These are phyloP conservation scores for Donacobius atricapilla DNA, from an alignment of 2,113 vertebrate genomes.

Conservation along the genomic window DNA sequence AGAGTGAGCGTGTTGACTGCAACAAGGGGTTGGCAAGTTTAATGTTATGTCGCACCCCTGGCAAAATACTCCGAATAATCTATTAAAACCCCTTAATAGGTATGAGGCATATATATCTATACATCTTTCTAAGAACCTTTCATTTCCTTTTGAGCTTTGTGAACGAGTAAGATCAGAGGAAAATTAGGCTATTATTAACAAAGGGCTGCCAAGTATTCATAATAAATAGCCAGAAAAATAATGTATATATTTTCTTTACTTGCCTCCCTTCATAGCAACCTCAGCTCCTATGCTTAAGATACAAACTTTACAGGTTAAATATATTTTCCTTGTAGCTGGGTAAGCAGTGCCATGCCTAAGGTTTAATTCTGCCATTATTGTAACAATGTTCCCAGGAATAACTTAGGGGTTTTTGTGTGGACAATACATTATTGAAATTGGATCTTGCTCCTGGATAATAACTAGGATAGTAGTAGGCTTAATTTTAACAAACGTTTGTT, in stretches of 20 bases:
- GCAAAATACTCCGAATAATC: background rate
- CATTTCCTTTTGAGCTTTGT: background rate
- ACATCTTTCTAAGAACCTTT: background rate
- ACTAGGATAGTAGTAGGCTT: background rate
- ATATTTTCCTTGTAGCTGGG: background rate
- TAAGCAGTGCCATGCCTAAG: background rate
- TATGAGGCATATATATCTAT: rapidly evolving
- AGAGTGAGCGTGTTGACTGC: background rate
- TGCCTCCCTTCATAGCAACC: background rate
- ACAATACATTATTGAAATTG: background rate
- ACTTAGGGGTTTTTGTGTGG: background rate
- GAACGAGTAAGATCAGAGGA: background rate
- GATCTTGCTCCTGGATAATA: background rate
- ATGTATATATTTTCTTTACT: background rate
- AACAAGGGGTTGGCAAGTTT: background rate
- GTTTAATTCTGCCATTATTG: background rate
- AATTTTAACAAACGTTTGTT: background rate
- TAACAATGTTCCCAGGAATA: background rate
- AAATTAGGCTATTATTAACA: background rate
- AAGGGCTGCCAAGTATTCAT: background rate
- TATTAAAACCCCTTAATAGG: rapidly evolving
- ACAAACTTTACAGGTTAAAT: background rate
- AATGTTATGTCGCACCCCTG: rapidly evolving
- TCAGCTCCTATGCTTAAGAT: background rate
- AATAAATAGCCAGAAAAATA: background rate